Percentiles rank a stretch among this genome's conserved stretches.
Conservation (phyloP, 2,888 invertebrate species). For the Hydropsyche betteni region DNA sequence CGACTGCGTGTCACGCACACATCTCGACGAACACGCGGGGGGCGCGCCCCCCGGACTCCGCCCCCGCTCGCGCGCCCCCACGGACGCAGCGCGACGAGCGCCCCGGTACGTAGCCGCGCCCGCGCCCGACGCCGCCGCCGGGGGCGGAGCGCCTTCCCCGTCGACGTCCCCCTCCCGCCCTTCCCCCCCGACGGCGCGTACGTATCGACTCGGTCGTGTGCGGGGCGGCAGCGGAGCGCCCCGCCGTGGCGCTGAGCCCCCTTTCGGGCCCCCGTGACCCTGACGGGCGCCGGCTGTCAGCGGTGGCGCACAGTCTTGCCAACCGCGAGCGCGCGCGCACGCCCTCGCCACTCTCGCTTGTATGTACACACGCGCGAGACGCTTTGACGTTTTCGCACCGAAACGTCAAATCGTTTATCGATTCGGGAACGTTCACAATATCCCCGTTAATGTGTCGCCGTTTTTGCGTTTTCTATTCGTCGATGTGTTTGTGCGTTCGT, state of each 20-base stretch:
- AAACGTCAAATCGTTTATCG: background rate
- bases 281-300: slow-evolving; percentile 40
- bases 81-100: background rate
- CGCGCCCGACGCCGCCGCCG: background rate
- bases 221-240: slow-evolving; percentile 39
- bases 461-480: too few relatives aligned
- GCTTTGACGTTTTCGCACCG: background rate
- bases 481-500: background rate
- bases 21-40: slow-evolving; percentile 64
- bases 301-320: slow-evolving; percentile 54
- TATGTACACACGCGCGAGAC: background rate
- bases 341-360: slow-evolving; percentile 55
- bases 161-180: background rate
- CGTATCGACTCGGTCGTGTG: background rate
- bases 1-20: slow-evolving; percentile 58
- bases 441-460: too few relatives aligned
- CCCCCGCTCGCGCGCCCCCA: slow-evolving; percentile 3
- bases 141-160: background rate
- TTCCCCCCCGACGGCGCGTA: slow-evolving; percentile 1
- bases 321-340: slow-evolving; percentile 58
- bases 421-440: background rate
- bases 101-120: background rate
- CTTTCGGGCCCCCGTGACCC: slow-evolving; percentile 19
- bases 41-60: slow-evolving; percentile 66
- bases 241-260: slow-evolving; percentile 40